Conservation (phyloP, 2,113 vertebrate species). For the Galemys pyrenaicus region DNA sequence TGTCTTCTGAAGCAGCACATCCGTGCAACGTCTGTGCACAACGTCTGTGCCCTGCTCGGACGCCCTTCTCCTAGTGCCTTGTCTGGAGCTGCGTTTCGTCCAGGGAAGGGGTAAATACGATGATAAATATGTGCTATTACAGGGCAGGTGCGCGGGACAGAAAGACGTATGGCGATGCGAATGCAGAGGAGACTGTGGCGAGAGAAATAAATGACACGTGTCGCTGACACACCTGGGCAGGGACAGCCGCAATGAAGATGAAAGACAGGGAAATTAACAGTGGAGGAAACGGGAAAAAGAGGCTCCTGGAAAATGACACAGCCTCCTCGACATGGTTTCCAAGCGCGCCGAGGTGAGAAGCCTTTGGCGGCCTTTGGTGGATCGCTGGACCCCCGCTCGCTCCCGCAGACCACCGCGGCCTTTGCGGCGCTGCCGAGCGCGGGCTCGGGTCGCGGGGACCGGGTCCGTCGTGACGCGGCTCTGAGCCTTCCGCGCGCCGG, state of each 20-base stretch:
- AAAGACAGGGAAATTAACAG: slow-evolving; percentile 85
- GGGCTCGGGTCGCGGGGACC: too few relatives aligned
- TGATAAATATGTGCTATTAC: slow-evolving; percentile 80
- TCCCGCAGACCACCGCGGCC: too few relatives aligned
- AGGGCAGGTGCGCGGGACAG: slow-evolving; percentile 67
- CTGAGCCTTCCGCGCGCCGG: too few relatives aligned
- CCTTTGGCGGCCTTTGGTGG: slow-evolving; percentile 69
- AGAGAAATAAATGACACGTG: slow-evolving; percentile 85
- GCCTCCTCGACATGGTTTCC: slow-evolving; percentile 71
- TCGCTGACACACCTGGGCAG: slow-evolving; percentile 71
- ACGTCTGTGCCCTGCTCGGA: slow-evolving; percentile 21
- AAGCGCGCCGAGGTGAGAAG: slow-evolving; percentile 81
- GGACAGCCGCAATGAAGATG: slow-evolving; percentile 81
- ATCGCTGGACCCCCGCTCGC: too few relatives aligned
- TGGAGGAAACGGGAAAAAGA: slow-evolving; percentile 51
- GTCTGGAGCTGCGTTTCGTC: slow-evolving; percentile 69
- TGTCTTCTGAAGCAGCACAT: too few relatives aligned
- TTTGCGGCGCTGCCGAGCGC: too few relatives aligned
- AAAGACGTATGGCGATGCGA: slow-evolving; percentile 77
- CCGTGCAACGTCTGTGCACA: too few relatives aligned
- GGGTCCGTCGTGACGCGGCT: too few relatives aligned
- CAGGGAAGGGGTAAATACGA: slow-evolving; percentile 14
- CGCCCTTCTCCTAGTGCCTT: not conserved
- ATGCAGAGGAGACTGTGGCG: slow-evolving; percentile 72
- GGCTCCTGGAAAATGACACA: slow-evolving; percentile 78